Conservation (phyloP, 2,113 vertebrate genomes). For the Penelope pileata region DNA sequence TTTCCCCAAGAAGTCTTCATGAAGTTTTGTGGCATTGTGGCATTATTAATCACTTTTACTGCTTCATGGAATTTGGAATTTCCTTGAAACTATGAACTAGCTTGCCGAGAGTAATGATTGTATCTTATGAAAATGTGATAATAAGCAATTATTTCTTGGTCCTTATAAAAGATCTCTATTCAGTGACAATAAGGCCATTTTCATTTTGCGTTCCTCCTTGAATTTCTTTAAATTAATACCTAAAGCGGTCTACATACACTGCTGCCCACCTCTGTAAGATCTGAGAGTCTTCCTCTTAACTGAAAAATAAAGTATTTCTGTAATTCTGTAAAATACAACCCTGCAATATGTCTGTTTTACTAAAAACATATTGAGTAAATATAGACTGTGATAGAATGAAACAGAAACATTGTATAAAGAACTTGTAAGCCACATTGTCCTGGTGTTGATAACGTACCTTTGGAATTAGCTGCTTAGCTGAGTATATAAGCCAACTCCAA, state of each 20-base stretch:
- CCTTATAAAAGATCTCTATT: not conserved
- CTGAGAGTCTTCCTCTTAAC: not conserved
- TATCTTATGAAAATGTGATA: not conserved
- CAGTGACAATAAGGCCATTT: not conserved
- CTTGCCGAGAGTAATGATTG: not conserved
- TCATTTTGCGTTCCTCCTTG: not conserved
- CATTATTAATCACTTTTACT: not conserved
- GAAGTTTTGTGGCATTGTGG: not conserved
- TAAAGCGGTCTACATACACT: not conserved
- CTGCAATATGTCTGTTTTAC: not conserved
- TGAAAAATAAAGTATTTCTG: not conserved
- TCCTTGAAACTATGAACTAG: not conserved
- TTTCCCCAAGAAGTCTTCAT: not conserved
- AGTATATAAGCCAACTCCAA: slow-evolving; percentile 18
- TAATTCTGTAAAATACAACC: not conserved
- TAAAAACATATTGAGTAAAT: not conserved
- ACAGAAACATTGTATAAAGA: not conserved
- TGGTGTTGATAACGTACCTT: slow-evolving; percentile 24
- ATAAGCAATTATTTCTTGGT: not conserved
- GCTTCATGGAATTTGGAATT: not conserved
- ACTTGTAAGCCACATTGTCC: not conserved
- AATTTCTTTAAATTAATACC: not conserved
- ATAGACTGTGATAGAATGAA: not conserved
- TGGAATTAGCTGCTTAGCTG: slow-evolving; percentile 8
- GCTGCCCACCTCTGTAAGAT: not conserved